Base-by-base conservation (phyloP, 2,888 invertebrate species). In the Apodemia hepburni region DNA sequence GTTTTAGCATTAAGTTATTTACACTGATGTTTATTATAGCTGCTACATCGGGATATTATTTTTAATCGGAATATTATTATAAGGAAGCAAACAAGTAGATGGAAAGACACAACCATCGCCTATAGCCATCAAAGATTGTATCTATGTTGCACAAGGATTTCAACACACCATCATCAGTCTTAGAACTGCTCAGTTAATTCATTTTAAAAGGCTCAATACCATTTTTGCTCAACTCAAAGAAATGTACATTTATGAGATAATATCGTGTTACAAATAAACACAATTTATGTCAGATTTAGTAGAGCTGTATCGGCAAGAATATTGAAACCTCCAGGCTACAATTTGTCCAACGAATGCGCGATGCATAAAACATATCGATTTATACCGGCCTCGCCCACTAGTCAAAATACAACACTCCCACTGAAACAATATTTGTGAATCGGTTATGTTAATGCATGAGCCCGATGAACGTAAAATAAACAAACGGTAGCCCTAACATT, bases 361-460 rank as follows among this genome's bases (percentile, higher is more conserved):
- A 57, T 63, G 59, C 62, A 61, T 63, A 61, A 59, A 54, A 61
- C 35, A 58, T 67, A 65, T 67, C 64, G 65, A 67, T 65, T 62
- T 58, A 38, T 17, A 51, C 49, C 27, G 42, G 35, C 61, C 62
- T 61, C 64, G 59, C 63, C 54, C 47, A 49, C 60, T 35, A 58
- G 45, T 58, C 60, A 57, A 58, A 65, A 62, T 60, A 64, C 49
- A 49, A 54, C 47, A 57, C 51, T 51, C 42, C 38, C 58, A 35
- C 27, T 66, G 58, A 58, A 58, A 61, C 42, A 63, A 64, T 54
- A 64, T 60, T 60, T 61, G 60, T 62, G 51, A 51, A 18, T 33
- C 47, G 22, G 59, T 54, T 63, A 47, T 38, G 60, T 38, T 60
- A 15, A 59, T 38, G 59, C 38, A 18, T 15, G 38, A 38, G 18